Evolutionary conservation across 2,797 vertebrate genomes (phyloP).

Genomic region (Okamejei kenojei): DNA sequence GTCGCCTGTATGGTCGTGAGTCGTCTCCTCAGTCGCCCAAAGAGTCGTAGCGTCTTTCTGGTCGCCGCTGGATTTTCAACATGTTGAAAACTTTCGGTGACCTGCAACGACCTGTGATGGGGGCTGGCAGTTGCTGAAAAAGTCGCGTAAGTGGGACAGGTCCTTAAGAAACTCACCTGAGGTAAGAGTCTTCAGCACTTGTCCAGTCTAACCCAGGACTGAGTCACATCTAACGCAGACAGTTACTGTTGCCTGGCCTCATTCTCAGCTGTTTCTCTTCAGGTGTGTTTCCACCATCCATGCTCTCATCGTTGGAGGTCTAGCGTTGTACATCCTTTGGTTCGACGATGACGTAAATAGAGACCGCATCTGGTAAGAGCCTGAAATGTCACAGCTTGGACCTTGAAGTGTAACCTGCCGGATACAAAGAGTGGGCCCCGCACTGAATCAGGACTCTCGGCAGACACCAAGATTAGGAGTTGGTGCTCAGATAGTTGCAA

Average conservation of each 20-base stretch:
- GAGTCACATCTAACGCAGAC: neutral
- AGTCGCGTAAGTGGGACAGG: no score
- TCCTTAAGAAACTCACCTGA: neutral
- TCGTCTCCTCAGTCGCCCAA: no score
- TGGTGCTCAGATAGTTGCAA: neutral
- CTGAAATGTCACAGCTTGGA: neutral
- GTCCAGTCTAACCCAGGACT: neutral
- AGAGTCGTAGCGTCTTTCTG: no score
- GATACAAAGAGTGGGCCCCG: neutral
- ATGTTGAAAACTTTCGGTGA: no score
- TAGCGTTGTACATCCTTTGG: slow-evolving; percentile 71
- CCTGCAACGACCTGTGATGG: no score
- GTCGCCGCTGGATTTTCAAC: no score
- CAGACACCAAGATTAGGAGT: neutral
- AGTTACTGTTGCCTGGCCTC: neutral
- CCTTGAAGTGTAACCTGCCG: neutral
- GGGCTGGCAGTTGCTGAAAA: no score
- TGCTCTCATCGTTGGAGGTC: slow-evolving; percentile 65
- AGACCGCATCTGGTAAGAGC: slow-evolving; percentile 69
- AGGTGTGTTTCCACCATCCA: slow-evolving; percentile 69
- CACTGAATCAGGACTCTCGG: neutral
- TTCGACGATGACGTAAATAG: slow-evolving; percentile 65
- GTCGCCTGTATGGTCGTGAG: no score
- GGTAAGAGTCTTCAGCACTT: neutral
- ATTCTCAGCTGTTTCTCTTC: slow-evolving; percentile 6